A percentile compares a stretch with the other conserved stretches of the same genome.
Conservation (phyloP, 64 coral and sea anemone genomes). For the Stylophora pistillata region DNA sequence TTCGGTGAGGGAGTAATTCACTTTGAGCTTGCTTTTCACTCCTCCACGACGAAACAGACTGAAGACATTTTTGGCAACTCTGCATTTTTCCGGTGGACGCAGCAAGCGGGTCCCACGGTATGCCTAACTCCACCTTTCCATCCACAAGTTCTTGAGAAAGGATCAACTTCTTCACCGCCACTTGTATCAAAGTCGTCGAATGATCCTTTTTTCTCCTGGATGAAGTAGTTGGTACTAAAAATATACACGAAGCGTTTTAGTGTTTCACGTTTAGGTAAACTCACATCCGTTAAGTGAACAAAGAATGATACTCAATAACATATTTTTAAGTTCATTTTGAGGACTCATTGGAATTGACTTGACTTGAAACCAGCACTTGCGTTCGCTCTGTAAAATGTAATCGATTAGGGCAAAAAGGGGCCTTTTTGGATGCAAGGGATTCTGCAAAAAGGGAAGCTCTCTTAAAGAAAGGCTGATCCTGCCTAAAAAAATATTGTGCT, state of each 20-base stretch:
- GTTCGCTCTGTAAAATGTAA: too few species aligned
- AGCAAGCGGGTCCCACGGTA: slow-evolving; percentile 31
- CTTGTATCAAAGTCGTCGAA: neutral
- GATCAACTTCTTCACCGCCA: neutral
- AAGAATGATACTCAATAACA: too few species aligned
- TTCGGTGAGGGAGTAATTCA: neutral
- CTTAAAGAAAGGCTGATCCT: too few species aligned
- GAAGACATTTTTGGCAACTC: neutral
- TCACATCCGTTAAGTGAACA: neutral
- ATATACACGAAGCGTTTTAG: neutral
- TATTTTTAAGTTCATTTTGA: too few species aligned
- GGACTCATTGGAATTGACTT: too few species aligned
- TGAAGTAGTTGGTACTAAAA: slow-evolving; percentile 25
- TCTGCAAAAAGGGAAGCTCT: neutral
- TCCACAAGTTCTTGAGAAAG: neutral
- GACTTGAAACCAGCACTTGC: too few species aligned
- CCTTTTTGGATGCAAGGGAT: neutral
- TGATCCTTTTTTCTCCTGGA: neutral
- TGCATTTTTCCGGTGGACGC: neutral
- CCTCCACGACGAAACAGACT: neutral
- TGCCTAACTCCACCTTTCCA: slow-evolving; percentile 13
- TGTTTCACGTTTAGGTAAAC: neutral
- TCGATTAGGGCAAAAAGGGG: neutral
- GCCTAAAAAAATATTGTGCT: too few species aligned
- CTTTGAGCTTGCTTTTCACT: neutral